phyloP scores from a whole-genome alignment of 2,113 vertebrate species.

The Clarias macrocephalus region DNA sequence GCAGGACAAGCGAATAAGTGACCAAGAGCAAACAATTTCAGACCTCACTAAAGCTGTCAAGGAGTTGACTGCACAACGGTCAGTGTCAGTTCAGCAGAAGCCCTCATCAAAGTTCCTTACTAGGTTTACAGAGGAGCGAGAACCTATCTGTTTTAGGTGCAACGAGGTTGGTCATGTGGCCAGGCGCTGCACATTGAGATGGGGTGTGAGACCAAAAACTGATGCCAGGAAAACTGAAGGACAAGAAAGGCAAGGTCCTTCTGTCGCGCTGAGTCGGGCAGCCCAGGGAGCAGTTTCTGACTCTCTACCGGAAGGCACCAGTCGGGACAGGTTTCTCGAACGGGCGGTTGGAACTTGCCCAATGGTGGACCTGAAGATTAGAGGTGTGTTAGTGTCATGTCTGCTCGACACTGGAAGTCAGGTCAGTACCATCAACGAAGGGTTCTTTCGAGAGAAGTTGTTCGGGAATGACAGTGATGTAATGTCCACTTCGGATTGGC shows the following conservation, averaged over 20 bases:
- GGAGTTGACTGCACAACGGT: slow-evolving; percentile 22
- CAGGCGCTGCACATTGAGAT: background rate
- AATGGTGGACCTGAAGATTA: no score
- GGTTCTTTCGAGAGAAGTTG: background rate
- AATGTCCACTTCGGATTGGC: slow-evolving; percentile 13
- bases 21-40: slow-evolving; percentile 19
- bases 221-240: background rate
- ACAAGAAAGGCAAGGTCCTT: background rate
- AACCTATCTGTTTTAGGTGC: slow-evolving; percentile 32
- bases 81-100: background rate
- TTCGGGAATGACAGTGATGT: slow-evolving; percentile 8
- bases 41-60: slow-evolving; percentile 29
- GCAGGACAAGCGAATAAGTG: slow-evolving; percentile 10
- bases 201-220: no score
- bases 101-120: background rate
- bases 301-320: background rate
- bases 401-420: slow-evolving; percentile 4
- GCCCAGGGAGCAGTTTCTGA: background rate
- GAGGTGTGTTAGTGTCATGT: no score
- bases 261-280: slow-evolving; percentile 3
- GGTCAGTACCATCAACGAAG: background rate
- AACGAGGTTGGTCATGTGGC: slow-evolving; percentile 24
- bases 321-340: background rate
- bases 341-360: no score
- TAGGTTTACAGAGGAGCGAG: slow-evolving; percentile 31